Evolutionary conservation across 2,888 invertebrate genomes (phyloP), one percentile per base, ranked within the genome.

Genomic region (Dolomedes plantarius): DNA sequence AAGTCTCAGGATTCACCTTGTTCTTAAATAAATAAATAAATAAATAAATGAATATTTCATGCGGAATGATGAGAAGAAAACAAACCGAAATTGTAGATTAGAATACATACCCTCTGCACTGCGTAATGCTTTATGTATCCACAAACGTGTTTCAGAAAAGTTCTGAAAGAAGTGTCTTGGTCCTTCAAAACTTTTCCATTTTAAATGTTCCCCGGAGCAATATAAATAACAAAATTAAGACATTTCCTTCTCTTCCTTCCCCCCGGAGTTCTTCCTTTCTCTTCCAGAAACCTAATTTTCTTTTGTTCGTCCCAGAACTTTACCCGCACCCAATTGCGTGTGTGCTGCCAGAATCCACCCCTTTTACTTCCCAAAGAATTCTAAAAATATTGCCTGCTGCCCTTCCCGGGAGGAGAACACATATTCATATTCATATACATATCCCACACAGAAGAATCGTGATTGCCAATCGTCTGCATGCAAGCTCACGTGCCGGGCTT

Each of bases 361-460:
- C 23, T 56, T 56, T 23, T 23, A 3, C 23, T 11, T 56, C 23
- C n/a, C n/a, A 9, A 46, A 46, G 46, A n/a, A 46, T 46, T 46
- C 46, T 16, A 46, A 46, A 46, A 46, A 56, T 56, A 56, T 23
- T 23, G 5, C 23, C 56, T 23, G 3, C n/a, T n/a, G 23, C 56
- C 16, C 46, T 46, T 9, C 36, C 5, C 46, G 5, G 23, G 11
- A 23, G 23, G 56, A 46, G 56, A 56, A 23, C 23, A 23, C 56
- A 56, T 56, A 56, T 56, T 56, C 56, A 56, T 56, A 56, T 56
- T 56, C 56, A 56, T 56, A 56, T 11, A 23, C 56, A 56, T 56
- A 56, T 23, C 56, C 23, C 11, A 23, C n/a, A n/a, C 19, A 23
- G 56, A 56, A 16, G 16, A 56, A 23, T 56, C 56, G 56, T 56